Evolutionary conservation across 2,113 vertebrate species (phyloP).

Genomic region (Rattus rattus): DNA sequence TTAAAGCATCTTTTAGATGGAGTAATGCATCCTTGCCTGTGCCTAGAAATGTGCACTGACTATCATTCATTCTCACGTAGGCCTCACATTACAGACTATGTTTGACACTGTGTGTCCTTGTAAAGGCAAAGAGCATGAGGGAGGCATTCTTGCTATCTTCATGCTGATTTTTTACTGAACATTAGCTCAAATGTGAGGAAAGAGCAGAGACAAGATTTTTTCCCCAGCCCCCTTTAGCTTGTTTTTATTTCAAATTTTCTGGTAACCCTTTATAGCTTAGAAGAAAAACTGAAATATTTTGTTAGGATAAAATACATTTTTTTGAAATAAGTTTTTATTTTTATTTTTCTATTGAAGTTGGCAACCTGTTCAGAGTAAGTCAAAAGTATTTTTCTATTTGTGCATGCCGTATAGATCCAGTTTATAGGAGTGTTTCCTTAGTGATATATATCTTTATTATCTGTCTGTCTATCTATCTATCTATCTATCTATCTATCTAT

Average conservation of each 20-base stretch:
- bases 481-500: no score
- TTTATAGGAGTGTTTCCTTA: background rate
- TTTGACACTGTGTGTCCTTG: background rate
- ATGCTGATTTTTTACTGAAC: background rate
- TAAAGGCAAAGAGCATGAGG: background rate
- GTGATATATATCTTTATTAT: background rate
- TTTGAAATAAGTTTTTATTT: background rate
- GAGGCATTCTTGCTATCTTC: background rate
- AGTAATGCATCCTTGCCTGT: background rate
- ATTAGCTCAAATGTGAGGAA: slow-evolving; percentile 11
- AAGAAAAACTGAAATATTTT: background rate
- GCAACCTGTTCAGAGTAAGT: background rate
- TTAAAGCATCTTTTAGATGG: background rate
- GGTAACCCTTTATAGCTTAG: background rate
- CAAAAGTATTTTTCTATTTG: background rate
- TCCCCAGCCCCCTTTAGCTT: background rate
- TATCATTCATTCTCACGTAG: background rate
- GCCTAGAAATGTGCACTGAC: background rate
- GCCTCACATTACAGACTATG: background rate
- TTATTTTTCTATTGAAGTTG: background rate
- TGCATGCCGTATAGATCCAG: background rate
- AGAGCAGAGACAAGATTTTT: background rate
- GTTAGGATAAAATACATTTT: background rate
- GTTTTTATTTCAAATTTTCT: slow-evolving; percentile 37
- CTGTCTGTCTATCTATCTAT: no score